A percentile compares a stretch with the other conserved stretches of the same genome.
Evolutionary conservation across 2,113 vertebrate genomes (phyloP).

Genomic region (Cyanoderma ruficeps): DNA sequence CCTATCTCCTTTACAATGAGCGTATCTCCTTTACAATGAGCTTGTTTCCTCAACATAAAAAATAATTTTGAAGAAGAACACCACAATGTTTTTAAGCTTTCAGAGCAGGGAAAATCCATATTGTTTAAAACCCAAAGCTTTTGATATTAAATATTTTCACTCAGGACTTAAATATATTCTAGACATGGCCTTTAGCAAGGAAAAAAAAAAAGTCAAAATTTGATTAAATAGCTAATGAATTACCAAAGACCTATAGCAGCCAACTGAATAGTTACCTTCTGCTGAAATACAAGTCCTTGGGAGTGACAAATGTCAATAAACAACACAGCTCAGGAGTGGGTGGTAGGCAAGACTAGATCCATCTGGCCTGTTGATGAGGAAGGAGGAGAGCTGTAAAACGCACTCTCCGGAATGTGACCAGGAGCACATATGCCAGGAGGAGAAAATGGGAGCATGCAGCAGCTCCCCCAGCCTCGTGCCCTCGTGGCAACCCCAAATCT

Average conservation of each 20-base stretch:
- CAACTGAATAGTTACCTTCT: not conserved
- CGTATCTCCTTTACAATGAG: not conserved
- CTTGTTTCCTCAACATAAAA: not conserved
- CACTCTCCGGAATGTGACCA: not conserved
- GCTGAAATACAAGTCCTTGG: not conserved
- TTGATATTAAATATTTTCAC: not conserved
- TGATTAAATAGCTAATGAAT: not conserved
- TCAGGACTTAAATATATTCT: not conserved
- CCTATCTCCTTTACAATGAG: not conserved
- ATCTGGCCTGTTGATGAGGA: slow-evolving; percentile 25
- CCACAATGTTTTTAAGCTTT: not conserved
- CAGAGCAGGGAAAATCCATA: not conserved
- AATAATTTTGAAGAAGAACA: not conserved
- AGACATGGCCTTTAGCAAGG: not conserved
- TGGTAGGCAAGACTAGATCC: slow-evolving; percentile 1
- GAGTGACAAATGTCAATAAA: not conserved
- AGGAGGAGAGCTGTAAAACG: not conserved
- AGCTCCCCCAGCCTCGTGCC: not conserved
- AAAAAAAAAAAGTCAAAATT: not conserved
- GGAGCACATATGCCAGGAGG: not conserved
- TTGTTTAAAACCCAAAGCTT: not conserved
- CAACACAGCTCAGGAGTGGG: not conserved
- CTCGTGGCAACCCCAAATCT: not conserved
- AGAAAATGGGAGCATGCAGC: not conserved
- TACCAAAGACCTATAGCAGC: not conserved